phyloP scores from a whole-genome alignment of 2,797 vertebrate genomes.

The Chloroceryle inda region DNA sequence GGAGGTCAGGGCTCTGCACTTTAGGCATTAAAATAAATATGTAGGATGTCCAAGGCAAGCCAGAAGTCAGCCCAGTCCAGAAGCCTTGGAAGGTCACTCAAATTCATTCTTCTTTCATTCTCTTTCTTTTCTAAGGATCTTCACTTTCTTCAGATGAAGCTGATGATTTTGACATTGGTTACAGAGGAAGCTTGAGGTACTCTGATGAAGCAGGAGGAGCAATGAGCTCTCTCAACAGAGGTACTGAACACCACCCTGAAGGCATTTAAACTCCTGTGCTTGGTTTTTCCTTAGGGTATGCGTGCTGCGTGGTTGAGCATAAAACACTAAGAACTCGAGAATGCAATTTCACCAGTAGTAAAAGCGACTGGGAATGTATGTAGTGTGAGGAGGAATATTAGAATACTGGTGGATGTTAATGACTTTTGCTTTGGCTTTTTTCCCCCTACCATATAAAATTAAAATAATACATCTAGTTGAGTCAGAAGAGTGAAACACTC shows the following conservation, averaged over 20 bases:
- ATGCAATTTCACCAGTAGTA: background rate
- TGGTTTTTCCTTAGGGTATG: constrained; percentile 3
- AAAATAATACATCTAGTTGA: background rate
- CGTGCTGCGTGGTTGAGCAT: background rate
- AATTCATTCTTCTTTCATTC: background rate
- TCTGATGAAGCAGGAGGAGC: background rate
- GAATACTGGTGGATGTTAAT: background rate
- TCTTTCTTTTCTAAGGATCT: background rate
- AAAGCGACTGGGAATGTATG: background rate
- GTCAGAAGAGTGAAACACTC: background rate
- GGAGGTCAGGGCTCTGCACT: fast-evolving
- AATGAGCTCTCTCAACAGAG: background rate
- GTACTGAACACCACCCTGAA: background rate
- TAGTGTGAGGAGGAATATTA: background rate
- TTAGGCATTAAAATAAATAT: background rate
- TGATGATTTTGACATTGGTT: background rate
- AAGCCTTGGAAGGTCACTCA: background rate
- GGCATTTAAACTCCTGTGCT: background rate
- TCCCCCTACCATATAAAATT: background rate
- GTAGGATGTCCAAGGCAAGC: background rate
- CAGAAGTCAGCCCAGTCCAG: background rate
- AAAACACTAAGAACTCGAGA: background rate
- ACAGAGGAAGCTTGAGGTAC: background rate
- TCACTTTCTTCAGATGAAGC: background rate
- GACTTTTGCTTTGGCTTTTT: background rate